These are phyloP conservation scores for Pararge aegeria DNA, from an alignment of 1,140 invertebrate species.

Conservation along the genomic window DNA sequence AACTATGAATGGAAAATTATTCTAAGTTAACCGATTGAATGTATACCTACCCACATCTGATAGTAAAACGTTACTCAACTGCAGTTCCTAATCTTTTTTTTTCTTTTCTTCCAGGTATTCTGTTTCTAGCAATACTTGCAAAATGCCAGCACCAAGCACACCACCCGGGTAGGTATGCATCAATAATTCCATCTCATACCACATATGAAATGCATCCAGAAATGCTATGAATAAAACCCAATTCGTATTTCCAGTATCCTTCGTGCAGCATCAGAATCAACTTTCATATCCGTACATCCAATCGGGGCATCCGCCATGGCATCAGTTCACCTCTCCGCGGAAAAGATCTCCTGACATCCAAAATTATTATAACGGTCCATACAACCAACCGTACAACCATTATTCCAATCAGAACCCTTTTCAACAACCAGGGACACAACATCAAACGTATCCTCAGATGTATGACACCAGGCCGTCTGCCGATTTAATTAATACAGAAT, in stretches of 20 bases:
- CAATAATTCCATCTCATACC: constrained; percentile 38
- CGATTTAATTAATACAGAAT: constrained; percentile 47
- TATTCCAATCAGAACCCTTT: constrained; percentile 36
- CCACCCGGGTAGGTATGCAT: constrained; percentile 78
- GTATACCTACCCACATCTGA: too few species aligned
- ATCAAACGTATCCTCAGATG: constrained; percentile 39
- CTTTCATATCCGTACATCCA: constrained; percentile 47
- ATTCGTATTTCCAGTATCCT: constrained; percentile 47
- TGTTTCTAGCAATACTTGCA: constrained; percentile 34
- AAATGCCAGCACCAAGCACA: constrained; percentile 50
- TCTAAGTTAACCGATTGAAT: not conserved
- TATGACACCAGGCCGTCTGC: constrained; percentile 50
- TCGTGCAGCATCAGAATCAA: constrained; percentile 47
- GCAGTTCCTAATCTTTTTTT: not conserved
- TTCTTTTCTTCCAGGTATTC: constrained; percentile 58
- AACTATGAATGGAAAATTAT: too few species aligned
- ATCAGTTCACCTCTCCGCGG: constrained; percentile 57
- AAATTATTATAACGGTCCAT: constrained; percentile 26
- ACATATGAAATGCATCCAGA: not conserved
- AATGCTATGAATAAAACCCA: not conserved
- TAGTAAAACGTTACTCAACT: not conserved
- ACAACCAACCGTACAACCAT: constrained; percentile 24
- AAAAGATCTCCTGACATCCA: constrained; percentile 56
- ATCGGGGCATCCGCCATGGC: constrained; percentile 57
- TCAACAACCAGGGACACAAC: constrained; percentile 23